Percentiles rank a stretch among this genome's conserved stretches.
Evolutionary conservation across 1,140 invertebrate genomes (phyloP).

Genomic region (Hormaphis cornu): DNA sequence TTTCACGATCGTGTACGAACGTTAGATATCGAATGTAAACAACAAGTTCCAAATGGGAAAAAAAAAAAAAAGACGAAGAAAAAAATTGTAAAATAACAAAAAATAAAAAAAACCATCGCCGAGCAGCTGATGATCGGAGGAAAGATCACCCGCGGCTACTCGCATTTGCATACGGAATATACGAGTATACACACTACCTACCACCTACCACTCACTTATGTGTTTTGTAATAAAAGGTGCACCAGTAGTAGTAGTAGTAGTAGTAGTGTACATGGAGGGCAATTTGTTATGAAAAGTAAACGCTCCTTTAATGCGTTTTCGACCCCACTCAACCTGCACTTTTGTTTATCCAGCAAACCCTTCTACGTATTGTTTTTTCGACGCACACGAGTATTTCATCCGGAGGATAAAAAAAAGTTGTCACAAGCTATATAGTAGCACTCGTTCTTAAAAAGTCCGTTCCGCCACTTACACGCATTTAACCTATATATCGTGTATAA

Average conservation of each 20-base stretch:
- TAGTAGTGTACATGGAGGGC: slow-evolving; percentile 17
- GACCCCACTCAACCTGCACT: slow-evolving; percentile 15
- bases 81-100: slow-evolving; percentile 15
- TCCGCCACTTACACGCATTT: no score
- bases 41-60: no score
- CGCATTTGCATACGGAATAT: slow-evolving; percentile 25
- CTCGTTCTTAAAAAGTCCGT: neutral
- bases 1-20: neutral
- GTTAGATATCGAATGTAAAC: slow-evolving; percentile 24
- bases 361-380: slow-evolving; percentile 20
- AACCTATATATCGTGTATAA: neutral
- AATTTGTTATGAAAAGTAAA: slow-evolving; percentile 33
- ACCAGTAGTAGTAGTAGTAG: no score
- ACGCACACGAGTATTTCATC: neutral
- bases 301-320: slow-evolving; percentile 28
- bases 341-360: slow-evolving; percentile 27
- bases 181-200: neutral
- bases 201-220: no score
- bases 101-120: slow-evolving; percentile 20
- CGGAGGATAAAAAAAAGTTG: neutral
- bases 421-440: slow-evolving; percentile 12
- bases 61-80: no score
- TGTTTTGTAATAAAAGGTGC: slow-evolving; percentile 15
- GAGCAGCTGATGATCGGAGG: slow-evolving; percentile 15
- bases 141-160: slow-evolving; percentile 15